Evolutionary conservation across 2,113 vertebrate genomes (phyloP).

Genomic region (Gymnorhina tibicen): DNA sequence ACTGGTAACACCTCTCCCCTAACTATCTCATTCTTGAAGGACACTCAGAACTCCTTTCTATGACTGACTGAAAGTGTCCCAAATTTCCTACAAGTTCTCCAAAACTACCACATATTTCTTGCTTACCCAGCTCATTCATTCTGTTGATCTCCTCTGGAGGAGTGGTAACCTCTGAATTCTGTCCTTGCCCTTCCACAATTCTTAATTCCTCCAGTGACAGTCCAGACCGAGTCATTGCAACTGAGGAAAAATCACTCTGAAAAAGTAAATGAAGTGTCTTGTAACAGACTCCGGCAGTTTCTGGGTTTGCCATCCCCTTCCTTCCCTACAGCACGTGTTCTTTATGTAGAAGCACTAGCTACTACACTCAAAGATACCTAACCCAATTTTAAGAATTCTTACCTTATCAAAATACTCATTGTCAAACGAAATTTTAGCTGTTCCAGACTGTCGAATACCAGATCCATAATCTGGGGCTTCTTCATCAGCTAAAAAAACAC

Average conservation of each 20-base stretch:
- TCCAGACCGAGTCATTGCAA: conserved; percentile 86
- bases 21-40: not conserved
- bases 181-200: conserved; percentile 96
- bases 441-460: conserved; percentile 95
- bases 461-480: conserved; percentile 99
- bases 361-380: not conserved
- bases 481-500: conserved; percentile 83
- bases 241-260: conserved; percentile 84
- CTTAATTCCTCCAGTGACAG: conserved; percentile 94
- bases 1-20: not conserved
- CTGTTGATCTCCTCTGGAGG: conserved; percentile 91
- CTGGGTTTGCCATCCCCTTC: not conserved
- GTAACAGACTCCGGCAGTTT: not conserved
- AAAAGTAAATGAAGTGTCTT: not conserved
- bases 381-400: not conserved
- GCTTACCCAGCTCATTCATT: conserved; percentile 87
- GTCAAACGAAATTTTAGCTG: conserved; percentile 98
- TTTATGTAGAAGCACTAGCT: not conserved
- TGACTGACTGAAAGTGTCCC: not conserved
- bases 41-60: not conserved
- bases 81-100: not conserved
- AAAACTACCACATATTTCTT: not conserved
- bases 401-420: conserved; percentile 97
- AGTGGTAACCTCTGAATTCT: conserved; percentile 89
- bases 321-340: not conserved